Conservation (phyloP, 1,140 invertebrate genomes). For the Solenopsis invicta region DNA sequence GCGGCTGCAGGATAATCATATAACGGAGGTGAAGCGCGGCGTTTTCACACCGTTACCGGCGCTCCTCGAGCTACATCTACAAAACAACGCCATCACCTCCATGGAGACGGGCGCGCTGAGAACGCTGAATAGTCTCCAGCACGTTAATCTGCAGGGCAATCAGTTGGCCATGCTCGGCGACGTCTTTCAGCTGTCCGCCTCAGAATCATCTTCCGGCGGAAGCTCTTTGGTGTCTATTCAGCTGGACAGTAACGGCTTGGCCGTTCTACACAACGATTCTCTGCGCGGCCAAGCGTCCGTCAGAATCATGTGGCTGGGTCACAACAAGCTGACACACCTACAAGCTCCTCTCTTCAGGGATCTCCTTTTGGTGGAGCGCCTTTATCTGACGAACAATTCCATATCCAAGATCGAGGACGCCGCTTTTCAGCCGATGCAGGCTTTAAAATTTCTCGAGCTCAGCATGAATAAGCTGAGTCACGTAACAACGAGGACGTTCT, state of each 20-base stretch:
- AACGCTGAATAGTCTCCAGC: slow-evolving; percentile 93
- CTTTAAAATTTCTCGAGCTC: slow-evolving; percentile 92
- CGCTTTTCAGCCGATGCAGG: slow-evolving; percentile 92
- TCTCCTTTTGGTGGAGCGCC: slow-evolving; percentile 91
- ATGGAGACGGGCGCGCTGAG: slow-evolving; percentile 95
- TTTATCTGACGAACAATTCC: slow-evolving; percentile 94
- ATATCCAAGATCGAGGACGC: slow-evolving; percentile 93
- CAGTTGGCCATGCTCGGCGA: slow-evolving; percentile 92
- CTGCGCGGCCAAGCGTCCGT: slow-evolving; percentile 92
- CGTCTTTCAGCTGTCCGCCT: slow-evolving; percentile 89
- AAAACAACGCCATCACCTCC: slow-evolving; percentile 94
- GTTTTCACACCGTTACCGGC: slow-evolving; percentile 94
- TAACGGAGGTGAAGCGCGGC: slow-evolving; percentile 91
- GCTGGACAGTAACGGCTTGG: slow-evolving; percentile 93
- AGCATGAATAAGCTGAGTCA: slow-evolving; percentile 91
- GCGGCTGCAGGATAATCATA: slow-evolving; percentile 94
- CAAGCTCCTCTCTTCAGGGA: slow-evolving; percentile 92
- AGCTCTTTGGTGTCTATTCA: slow-evolving; percentile 93
- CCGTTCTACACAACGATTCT: slow-evolving; percentile 91
- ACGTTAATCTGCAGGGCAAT: slow-evolving; percentile 96
- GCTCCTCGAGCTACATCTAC: slow-evolving; percentile 94
- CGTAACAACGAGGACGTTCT: slow-evolving; percentile 90
- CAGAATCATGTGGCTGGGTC: slow-evolving; percentile 94
- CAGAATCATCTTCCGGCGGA: slow-evolving; percentile 80
- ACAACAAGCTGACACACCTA: slow-evolving; percentile 93